A percentile compares a stretch with the other conserved stretches of the same genome.
Evolutionary conservation across 2,113 vertebrate species (phyloP).

Genomic region (Dasyurus viverrinus): DNA sequence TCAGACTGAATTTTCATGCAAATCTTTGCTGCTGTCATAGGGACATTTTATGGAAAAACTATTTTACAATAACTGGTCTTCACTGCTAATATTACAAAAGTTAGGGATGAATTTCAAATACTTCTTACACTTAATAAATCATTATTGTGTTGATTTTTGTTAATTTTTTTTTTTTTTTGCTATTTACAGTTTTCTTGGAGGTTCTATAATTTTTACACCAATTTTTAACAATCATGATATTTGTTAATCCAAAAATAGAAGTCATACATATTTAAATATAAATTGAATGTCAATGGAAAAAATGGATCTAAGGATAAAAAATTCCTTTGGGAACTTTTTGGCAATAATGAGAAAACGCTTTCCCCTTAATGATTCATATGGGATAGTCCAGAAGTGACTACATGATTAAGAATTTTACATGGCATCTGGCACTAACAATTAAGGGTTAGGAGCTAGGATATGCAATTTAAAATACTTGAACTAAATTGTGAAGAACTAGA

Average conservation of each 20-base stretch:
- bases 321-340: slow-evolving; percentile 10
- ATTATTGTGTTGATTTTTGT: no score
- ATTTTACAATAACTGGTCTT: background rate
- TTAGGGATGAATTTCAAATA: background rate
- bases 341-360: slow-evolving; percentile 11
- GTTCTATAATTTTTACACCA: background rate
- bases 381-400: background rate
- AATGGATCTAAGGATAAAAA: background rate
- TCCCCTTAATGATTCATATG: background rate
- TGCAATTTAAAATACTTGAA: background rate
- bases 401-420: background rate
- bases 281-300: background rate
- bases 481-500: background rate
- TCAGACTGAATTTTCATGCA: background rate
- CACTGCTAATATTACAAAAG: background rate
- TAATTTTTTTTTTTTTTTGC: no score
- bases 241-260: slow-evolving; percentile 6
- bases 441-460: background rate
- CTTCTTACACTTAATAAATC: no score
- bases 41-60: background rate
- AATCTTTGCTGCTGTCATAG: background rate
- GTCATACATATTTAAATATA: background rate
- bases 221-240: background rate
- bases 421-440: background rate
- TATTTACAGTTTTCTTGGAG: no score